Conservation (phyloP, 1,140 invertebrate species). For the Myzus persicae region DNA sequence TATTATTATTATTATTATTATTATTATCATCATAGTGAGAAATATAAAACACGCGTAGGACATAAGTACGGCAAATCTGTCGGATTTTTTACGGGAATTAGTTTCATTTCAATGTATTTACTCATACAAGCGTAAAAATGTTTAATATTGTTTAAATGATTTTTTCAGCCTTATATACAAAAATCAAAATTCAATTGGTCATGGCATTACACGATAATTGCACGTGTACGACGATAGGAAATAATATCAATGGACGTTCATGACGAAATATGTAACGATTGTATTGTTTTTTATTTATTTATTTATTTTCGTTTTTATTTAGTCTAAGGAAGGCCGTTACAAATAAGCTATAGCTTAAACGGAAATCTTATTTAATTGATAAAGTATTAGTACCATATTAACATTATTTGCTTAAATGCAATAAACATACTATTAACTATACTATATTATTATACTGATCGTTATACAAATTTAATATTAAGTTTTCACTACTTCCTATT, state of each 20-base stretch:
- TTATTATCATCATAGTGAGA: not conserved
- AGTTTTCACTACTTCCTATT: not conserved
- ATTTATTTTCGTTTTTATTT: not conserved
- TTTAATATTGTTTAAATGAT: conserved; percentile 29
- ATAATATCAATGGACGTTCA: not conserved
- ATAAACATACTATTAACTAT: too few relatives aligned
- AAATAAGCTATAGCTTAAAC: not conserved
- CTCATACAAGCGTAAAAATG: conserved; percentile 54
- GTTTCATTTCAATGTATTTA: conserved; percentile 41
- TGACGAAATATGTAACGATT: conserved; percentile 39
- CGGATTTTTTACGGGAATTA: conserved; percentile 53
- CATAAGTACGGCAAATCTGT: not conserved
- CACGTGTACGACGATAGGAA: not conserved
- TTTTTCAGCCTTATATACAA: not conserved
- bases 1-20: conserved; percentile 35
- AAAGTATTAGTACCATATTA: not conserved
- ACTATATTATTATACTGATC: too few relatives aligned
- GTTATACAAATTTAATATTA: not conserved
- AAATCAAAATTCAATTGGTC: conserved; percentile 48
- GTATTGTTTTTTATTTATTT: not conserved
- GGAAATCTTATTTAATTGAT: not conserved
- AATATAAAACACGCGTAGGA: not conserved
- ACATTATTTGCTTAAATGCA: not conserved
- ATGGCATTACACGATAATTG: conserved; percentile 45
- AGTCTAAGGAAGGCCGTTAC: not conserved